Conservation (phyloP, 2,113 vertebrate species). For the Serilophus lunatus region DNA sequence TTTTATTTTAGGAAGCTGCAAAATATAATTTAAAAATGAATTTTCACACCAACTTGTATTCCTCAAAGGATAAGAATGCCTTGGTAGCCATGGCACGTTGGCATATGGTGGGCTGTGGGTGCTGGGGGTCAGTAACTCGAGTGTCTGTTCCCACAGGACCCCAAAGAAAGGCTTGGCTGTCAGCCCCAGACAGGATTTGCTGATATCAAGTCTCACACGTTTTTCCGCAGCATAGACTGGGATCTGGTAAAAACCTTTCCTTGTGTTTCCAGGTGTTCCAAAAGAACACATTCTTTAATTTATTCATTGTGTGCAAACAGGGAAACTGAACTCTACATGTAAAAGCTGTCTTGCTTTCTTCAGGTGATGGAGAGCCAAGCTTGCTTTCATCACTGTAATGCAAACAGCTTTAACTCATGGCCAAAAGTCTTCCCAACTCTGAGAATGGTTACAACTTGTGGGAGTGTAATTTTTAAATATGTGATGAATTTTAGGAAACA, state of each 20-base stretch:
- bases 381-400: neutral
- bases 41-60: neutral
- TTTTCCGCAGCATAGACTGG: slow-evolving; percentile 99
- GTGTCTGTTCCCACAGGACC: slow-evolving; percentile 80
- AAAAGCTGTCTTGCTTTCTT: neutral
- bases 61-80: neutral
- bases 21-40: neutral
- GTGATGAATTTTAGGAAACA: neutral
- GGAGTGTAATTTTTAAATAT: neutral
- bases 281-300: neutral
- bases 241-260: slow-evolving; percentile 84
- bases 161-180: slow-evolving; percentile 96
- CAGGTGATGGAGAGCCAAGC: neutral
- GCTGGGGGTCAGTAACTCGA: neutral
- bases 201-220: slow-evolving; percentile 96
- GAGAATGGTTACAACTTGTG: neutral
- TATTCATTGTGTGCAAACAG: neutral
- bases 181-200: slow-evolving; percentile 92
- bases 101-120: too few species aligned
- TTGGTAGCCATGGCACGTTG: neutral
- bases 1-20: neutral
- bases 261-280: neutral
- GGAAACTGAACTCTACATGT: neutral
- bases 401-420: neutral
- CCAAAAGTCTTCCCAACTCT: neutral